Percentiles rank a stretch among this genome's conserved stretches.
Evolutionary conservation across 2,797 vertebrate species (phyloP).

Genomic region (Serranus cabrilla): DNA sequence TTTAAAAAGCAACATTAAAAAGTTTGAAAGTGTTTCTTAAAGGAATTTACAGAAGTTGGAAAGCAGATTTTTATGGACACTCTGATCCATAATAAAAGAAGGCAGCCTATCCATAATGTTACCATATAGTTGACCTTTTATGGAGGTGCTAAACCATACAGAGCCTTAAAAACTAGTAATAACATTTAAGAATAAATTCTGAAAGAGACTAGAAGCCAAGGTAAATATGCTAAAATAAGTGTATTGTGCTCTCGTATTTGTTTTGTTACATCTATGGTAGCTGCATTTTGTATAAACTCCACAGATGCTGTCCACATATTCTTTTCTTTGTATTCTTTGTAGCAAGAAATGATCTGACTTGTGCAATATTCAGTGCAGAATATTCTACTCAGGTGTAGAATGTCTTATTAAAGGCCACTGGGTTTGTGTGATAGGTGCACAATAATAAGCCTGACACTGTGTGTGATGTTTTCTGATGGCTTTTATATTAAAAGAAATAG

Average conservation of each 20-base stretch:
- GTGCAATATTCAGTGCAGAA: neutral
- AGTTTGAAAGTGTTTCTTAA: neutral
- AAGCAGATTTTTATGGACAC: neutral
- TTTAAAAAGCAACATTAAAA: neutral
- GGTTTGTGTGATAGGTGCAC: neutral
- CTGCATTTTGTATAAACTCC: neutral
- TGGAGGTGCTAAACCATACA: neutral
- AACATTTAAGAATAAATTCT: neutral
- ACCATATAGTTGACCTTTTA: neutral
- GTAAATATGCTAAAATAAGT: neutral
- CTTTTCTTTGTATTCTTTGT: too few relatives aligned
- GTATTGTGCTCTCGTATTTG: neutral
- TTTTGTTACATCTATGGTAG: neutral
- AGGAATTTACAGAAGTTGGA: neutral
- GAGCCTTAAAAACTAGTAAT: neutral
- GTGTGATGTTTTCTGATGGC: neutral
- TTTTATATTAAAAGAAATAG: neutral
- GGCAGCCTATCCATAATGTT: neutral
- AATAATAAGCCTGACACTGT: neutral
- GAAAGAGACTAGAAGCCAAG: neutral
- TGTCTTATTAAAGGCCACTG: neutral
- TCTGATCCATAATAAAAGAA: neutral
- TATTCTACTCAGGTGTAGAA: neutral
- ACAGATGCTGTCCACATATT: neutral
- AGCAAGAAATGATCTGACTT: too few relatives aligned